Evolutionary conservation across 2,888 invertebrate genomes (phyloP).

Genomic region (Mimachlamys varia): DNA sequence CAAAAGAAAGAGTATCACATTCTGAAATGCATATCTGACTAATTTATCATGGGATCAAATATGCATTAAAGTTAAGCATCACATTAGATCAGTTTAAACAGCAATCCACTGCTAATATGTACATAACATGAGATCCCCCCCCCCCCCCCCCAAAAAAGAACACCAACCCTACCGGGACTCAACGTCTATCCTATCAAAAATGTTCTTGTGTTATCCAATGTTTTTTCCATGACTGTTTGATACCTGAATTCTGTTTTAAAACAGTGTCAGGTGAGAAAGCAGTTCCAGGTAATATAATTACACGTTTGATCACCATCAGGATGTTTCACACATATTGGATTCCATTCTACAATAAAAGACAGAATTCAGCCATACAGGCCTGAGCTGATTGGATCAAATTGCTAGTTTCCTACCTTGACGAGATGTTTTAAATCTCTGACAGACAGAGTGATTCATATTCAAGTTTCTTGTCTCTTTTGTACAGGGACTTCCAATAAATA

Average conservation of each 20-base stretch:
- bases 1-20: background rate
- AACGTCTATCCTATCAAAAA: background rate
- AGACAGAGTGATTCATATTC: constrained; percentile 28
- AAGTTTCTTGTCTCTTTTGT: constrained; percentile 18
- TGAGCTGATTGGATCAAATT: background rate
- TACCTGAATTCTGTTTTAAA: background rate
- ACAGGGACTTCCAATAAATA: background rate
- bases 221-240: background rate
- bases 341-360: constrained; percentile 3
- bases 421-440: constrained; percentile 15
- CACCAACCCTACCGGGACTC: background rate
- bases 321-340: constrained; percentile 16
- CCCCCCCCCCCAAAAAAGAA: background rate
- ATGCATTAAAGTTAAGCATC: background rate
- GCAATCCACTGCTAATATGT: no score
- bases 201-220: background rate
- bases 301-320: background rate
- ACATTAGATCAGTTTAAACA: background rate
- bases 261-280: background rate
- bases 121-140: background rate
- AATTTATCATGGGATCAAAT: background rate
- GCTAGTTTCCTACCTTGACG: background rate
- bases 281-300: background rate
- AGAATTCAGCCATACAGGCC: background rate
- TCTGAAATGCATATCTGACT: background rate